Conservation (phyloP, 1,140 invertebrate genomes). For the Drosophila guanche region DNA sequence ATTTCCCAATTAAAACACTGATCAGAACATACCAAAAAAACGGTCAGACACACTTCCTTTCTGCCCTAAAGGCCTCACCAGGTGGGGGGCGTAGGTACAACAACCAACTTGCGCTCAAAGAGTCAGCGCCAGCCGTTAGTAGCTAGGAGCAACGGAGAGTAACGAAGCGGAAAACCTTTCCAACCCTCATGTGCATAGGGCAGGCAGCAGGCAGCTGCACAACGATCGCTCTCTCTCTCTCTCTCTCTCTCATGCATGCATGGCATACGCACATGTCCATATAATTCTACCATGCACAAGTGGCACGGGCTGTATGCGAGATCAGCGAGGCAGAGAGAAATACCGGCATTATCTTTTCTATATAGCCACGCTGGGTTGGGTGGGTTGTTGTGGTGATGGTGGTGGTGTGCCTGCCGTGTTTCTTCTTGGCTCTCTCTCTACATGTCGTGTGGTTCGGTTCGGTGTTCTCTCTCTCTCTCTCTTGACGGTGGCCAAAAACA, state of each 20-base stretch:
- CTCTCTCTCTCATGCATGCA: conserved; percentile 6
- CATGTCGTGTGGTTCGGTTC: conserved; percentile 25
- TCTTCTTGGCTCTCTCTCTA: conserved; percentile 33
- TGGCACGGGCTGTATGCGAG: conserved; percentile 55
- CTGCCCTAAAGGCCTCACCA: neutral
- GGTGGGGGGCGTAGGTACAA: conserved; percentile 26
- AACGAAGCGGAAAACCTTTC: conserved; percentile 68
- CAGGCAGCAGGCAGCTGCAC: conserved; percentile 48
- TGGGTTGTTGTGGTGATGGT: conserved; percentile 33
- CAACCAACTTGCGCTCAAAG: conserved; percentile 50
- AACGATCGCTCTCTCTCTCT: conserved; percentile 2
- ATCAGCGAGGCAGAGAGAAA: conserved; percentile 49
- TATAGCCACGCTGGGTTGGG: conserved; percentile 54
- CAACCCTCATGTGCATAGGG: conserved; percentile 47
- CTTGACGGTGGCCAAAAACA: conserved; percentile 27
- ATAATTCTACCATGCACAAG: conserved; percentile 37
- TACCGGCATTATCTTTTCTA: conserved; percentile 53
- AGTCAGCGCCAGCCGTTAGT: conserved; percentile 27
- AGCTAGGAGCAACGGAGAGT: conserved; percentile 48
- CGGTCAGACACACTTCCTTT: conserved; percentile 3
- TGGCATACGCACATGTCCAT: conserved; percentile 11
- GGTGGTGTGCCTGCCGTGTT: conserved; percentile 14
- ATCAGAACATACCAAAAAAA: neutral
- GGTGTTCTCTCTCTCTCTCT: conserved; percentile 15
- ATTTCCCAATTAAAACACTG: too few relatives aligned